Evolutionary conservation across 2,113 vertebrate species (phyloP).

Genomic region (Chiloscyllium plagiosum): DNA sequence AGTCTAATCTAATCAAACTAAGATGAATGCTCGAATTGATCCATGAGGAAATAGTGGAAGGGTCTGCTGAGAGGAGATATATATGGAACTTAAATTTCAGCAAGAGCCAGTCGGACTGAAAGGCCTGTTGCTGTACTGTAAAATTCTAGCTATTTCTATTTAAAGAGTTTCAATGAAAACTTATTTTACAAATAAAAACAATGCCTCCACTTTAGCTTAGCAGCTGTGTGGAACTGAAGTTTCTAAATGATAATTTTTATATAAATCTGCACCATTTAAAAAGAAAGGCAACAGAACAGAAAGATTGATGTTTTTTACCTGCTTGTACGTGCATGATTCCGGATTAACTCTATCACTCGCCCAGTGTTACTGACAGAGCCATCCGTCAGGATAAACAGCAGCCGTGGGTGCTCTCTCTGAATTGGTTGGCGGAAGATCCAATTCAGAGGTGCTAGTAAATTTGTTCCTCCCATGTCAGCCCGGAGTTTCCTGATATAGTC

Average conservation of each 20-base stretch:
- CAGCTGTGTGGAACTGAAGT: not conserved
- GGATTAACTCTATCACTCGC: slow-evolving; percentile 77
- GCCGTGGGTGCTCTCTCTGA: slow-evolving; percentile 71
- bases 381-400: slow-evolving; percentile 76
- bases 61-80: not conserved
- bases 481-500: slow-evolving; percentile 67
- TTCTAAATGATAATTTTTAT: not conserved
- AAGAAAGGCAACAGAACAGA: not conserved
- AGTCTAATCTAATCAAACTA: no score
- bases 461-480: slow-evolving; percentile 82
- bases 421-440: slow-evolving; percentile 79
- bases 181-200: not conserved
- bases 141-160: not conserved
- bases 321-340: slow-evolving; percentile 69
- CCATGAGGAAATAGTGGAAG: no score
- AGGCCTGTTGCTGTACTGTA: not conserved
- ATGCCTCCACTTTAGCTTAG: not conserved
- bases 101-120: not conserved
- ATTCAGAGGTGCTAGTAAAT: slow-evolving; percentile 73
- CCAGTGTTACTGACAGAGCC: slow-evolving; percentile 72
- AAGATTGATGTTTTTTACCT: slow-evolving; percentile 55
- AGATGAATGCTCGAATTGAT: no score
- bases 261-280: not conserved
- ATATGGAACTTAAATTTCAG: not conserved
- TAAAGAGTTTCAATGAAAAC: not conserved